A percentile compares a stretch with the other conserved stretches of the same genome.
phyloP scores from a whole-genome alignment of 2,113 vertebrate genomes.

The Steatornis caripensis region DNA sequence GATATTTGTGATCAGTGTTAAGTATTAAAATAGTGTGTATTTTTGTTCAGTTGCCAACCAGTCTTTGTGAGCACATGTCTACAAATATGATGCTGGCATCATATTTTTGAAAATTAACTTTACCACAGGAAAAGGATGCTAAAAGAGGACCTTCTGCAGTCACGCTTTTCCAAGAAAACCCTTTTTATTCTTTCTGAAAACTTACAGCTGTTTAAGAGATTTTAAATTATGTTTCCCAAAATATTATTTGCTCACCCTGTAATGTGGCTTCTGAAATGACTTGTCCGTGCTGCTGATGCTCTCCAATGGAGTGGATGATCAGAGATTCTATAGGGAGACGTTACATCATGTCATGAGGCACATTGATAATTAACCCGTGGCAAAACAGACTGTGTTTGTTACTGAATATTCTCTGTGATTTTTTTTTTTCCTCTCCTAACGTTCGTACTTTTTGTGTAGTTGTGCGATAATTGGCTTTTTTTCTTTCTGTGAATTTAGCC shows the following conservation, averaged over 20 bases:
- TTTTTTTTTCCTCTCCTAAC: background rate
- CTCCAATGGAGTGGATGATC: conserved; percentile 66
- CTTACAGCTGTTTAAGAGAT: background rate
- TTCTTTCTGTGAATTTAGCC: conserved; percentile 80
- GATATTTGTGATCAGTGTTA: background rate
- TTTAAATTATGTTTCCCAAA: background rate
- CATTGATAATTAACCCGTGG: background rate
- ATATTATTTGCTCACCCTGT: background rate
- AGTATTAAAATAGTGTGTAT: background rate
- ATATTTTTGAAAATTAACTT: conserved; percentile 59
- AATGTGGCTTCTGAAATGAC: conserved; percentile 33
- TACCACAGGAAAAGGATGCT: conserved; percentile 67
- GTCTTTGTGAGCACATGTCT: conserved; percentile 42
- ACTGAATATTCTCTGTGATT: background rate
- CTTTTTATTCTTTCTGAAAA: conserved; percentile 39
- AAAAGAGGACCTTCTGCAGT: conserved; percentile 60
- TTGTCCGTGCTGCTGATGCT: conserved; percentile 61
- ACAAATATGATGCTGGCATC: conserved; percentile 63
- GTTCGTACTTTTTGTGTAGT: background rate
- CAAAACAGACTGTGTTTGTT: background rate
- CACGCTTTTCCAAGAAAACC: conserved; percentile 1
- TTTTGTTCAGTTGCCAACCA: conserved; percentile 8
- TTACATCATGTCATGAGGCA: background rate
- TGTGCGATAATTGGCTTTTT: conserved; percentile 44
- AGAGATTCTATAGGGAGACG: conserved; percentile 13